phyloP scores from a whole-genome alignment of 1,140 invertebrate species.

The Nixonia krombeini region DNA sequence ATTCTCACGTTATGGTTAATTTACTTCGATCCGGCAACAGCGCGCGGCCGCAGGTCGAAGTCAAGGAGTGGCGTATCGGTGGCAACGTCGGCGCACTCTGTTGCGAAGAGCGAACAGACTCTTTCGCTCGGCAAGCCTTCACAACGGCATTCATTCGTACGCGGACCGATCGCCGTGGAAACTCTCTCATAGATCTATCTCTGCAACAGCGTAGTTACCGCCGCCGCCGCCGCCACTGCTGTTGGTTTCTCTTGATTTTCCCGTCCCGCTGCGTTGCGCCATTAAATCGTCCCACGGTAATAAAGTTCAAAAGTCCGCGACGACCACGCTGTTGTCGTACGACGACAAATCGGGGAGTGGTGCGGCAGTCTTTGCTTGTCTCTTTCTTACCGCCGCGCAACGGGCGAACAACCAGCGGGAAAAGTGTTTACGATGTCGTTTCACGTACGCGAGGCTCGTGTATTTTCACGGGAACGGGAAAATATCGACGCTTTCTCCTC shows the following conservation, averaged over 20 bases:
- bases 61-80: neutral
- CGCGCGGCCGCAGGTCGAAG: slow-evolving; percentile 13
- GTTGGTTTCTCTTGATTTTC: slow-evolving; percentile 11
- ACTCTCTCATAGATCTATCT: slow-evolving; percentile 13
- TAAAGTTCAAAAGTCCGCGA: slow-evolving; percentile 20
- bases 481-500: neutral
- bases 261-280: slow-evolving; percentile 6
- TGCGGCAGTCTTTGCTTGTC: neutral
- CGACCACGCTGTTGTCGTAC: slow-evolving; percentile 6
- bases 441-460: neutral
- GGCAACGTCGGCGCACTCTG: neutral
- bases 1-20: too few species aligned
- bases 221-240: slow-evolving; percentile 6
- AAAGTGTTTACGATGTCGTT: too few species aligned
- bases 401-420: neutral
- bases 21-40: slow-evolving; percentile 20
- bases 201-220: neutral
- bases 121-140: neutral
- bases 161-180: slow-evolving; percentile 1
- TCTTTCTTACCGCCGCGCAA: neutral
- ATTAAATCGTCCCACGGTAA: slow-evolving; percentile 9
- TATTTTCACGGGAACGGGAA: neutral
- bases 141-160: neutral
- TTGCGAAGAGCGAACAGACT: neutral
- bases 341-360: neutral